A percentile compares a stretch with the other conserved stretches of the same genome.
These are phyloP conservation scores for Zapornia atra DNA, from an alignment of 2,113 vertebrate species.

Conservation along the genomic window DNA sequence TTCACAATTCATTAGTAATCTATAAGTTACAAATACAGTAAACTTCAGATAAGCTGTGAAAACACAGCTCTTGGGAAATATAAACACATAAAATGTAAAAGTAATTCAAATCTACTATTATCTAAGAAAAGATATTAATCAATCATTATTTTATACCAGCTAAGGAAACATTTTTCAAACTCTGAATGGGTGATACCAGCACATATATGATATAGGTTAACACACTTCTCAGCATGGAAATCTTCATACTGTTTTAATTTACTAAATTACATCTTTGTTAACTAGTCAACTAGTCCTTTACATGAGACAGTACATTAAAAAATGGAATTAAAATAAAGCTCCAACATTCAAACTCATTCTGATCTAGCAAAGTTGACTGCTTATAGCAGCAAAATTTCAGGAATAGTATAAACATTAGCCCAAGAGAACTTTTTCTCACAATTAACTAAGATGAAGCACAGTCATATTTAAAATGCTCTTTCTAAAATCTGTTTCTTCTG, in stretches of 20 bases:
- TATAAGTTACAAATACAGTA: neutral
- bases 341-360: neutral
- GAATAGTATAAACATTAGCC: neutral
- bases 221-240: neutral
- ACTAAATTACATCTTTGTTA: neutral
- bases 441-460: neutral
- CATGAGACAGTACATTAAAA: neutral
- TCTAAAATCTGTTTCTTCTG: neutral
- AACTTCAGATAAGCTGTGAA: neutral
- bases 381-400: neutral
- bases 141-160: neutral
- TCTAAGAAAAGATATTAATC: neutral
- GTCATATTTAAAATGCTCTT: neutral
- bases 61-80: neutral
- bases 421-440: neutral
- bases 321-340: neutral
- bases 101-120: neutral
- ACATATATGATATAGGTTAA: neutral
- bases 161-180: neutral
- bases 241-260: neutral
- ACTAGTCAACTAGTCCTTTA: neutral
- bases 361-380: neutral
- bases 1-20: neutral
- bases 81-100: rapidly evolving
- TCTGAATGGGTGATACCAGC: neutral